Conservation (phyloP, 2,113 vertebrate species). For the Leptosomus discolor region DNA sequence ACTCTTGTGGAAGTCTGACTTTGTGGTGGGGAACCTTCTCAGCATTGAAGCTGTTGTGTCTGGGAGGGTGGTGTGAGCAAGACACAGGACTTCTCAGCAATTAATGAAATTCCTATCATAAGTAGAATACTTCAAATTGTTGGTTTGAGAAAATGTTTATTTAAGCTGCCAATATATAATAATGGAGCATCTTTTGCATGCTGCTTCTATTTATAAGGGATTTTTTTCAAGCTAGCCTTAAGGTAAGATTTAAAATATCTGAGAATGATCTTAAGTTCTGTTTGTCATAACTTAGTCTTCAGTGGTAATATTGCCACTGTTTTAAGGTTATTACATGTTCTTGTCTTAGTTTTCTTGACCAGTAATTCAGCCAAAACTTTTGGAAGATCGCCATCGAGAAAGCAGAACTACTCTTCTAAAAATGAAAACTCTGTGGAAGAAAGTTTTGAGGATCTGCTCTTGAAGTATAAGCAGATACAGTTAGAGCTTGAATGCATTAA, state of each 20-base stretch:
- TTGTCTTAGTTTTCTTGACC: slow-evolving; percentile 75
- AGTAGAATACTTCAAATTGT: background rate
- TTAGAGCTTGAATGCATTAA: slow-evolving; percentile 94
- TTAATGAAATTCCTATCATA: background rate
- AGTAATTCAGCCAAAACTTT: slow-evolving; percentile 81
- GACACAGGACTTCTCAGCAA: background rate
- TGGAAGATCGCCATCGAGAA: slow-evolving; percentile 79
- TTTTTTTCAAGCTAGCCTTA: background rate
- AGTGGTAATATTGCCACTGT: background rate
- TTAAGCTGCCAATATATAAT: background rate
- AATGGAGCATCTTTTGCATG: background rate
- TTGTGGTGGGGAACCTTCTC: background rate
- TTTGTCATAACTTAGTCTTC: background rate
- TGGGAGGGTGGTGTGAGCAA: background rate
- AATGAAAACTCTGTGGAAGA: slow-evolving; percentile 84
- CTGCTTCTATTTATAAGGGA: background rate
- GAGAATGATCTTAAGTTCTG: background rate
- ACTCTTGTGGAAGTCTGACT: background rate
- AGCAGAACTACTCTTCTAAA: slow-evolving; percentile 77
- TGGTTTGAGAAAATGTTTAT: background rate
- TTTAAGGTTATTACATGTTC: background rate
- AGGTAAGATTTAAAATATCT: background rate
- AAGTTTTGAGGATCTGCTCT: slow-evolving; percentile 94
- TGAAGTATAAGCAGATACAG: slow-evolving; percentile 96
- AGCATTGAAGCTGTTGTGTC: background rate